Base-by-base conservation (phyloP, 2,113 vertebrate genomes). In the Eretmochelys imbricata region DNA sequence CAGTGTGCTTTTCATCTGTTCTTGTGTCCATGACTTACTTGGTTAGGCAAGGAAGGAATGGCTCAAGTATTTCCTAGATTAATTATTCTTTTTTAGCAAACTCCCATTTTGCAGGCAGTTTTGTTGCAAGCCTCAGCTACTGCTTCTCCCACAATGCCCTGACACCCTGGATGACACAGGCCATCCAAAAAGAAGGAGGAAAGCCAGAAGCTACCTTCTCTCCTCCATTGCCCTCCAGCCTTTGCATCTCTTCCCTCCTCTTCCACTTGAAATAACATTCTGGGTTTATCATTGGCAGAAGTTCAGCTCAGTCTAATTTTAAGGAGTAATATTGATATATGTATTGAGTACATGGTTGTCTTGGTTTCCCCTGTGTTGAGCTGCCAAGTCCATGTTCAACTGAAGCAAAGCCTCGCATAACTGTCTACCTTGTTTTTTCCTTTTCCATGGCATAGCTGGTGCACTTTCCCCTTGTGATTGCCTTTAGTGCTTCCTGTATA, bases 401-500 rank as follows among this genome's bases (percentile, higher is more conserved):
- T 89, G 65, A 46, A 82, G 78, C 85, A 88, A 65, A 54, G 84
- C 19, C 48, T 93, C 85, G 83, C 85, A 46, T 29, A 89, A 31
- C 3, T 93, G 82, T 83, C 88, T 93, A 48, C 51, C 84, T 93
- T 93, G 17, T 85, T 31, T 90, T 88, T 82, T 82, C 59, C 51
- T 94, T 29, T 94, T 84, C 16, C 51, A 54, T 87, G 29, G 55
- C 27, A 29, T 88, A 89, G 62, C 65, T 91, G 82, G 42, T 96
- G 85, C 72, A 22, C 53, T 94, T 91, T 80, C 84, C 94, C 82
- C 72, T 97, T 87, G 42, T 86, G 91, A 87, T 96, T 88, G 75
- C 96, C 90, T 92, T 92, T 82, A 95, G 92, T 90, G 85, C 89
- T 76, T 95, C 55, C 87, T 57, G 19, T 90, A 80, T 31, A 84